phyloP scores from a whole-genome alignment of 2,888 invertebrate genomes.

The Pterobdella sp. region DNA sequence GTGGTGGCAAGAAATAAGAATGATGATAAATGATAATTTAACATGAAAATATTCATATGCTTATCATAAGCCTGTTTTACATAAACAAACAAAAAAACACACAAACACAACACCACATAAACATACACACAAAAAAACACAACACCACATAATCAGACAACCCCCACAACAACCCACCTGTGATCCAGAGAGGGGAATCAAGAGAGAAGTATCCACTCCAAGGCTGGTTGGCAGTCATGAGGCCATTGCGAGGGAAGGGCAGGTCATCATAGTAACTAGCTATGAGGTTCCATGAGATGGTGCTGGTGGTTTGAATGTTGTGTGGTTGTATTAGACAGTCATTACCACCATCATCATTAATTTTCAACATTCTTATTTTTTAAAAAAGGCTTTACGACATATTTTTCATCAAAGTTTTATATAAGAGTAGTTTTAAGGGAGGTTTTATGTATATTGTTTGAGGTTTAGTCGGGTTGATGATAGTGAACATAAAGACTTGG shows the following conservation, averaged over 20 bases:
- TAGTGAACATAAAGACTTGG: no score
- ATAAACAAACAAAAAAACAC: neutral
- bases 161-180: conserved; percentile 40
- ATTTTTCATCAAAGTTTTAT: no score
- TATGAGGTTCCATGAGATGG: conserved; percentile 51
- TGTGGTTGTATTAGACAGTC: neutral
- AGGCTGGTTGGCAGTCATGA: conserved; percentile 51
- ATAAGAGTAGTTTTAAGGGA: no score
- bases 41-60: neutral
- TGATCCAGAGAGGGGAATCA: conserved; percentile 48
- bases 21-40: neutral
- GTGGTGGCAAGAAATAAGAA: conserved; percentile 9
- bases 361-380: neutral
- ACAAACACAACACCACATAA: neutral
- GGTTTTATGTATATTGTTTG: no score
- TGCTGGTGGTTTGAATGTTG: conserved; percentile 42
- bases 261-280: conserved; percentile 48
- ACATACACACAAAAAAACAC: neutral
- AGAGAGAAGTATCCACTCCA: conserved; percentile 50
- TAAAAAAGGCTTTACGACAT: neutral
- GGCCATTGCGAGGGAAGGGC: conserved; percentile 45
- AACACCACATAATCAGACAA: neutral
- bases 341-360: neutral
- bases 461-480: no score
- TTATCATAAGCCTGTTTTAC: neutral